phyloP scores from a whole-genome alignment of 2,888 invertebrate species.

The Diogma glabrata region DNA sequence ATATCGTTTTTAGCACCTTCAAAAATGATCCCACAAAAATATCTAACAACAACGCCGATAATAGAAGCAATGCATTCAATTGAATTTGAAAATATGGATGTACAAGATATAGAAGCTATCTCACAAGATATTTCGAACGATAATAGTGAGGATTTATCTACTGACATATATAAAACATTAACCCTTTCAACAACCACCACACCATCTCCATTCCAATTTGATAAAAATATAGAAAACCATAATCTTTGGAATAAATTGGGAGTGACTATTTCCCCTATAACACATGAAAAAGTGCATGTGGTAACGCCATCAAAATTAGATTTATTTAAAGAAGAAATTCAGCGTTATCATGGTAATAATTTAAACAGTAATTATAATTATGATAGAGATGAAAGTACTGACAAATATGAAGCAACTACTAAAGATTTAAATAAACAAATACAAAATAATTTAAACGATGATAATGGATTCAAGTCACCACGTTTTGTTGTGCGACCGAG shows the following conservation, averaged over 20 bases:
- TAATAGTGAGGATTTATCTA: background rate
- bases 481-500: constrained; percentile 47
- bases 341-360: too few relatives aligned
- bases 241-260: constrained; percentile 53
- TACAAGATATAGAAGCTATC: background rate
- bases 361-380: constrained; percentile 8
- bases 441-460: constrained; percentile 18
- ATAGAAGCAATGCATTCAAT: constrained; percentile 29
- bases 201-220: constrained; percentile 16
- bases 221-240: too few relatives aligned
- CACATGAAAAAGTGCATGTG: constrained; percentile 70
- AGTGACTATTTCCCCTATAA: constrained; percentile 61
- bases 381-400: constrained; percentile 3
- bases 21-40: constrained; percentile 68
- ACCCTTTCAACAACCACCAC: constrained; percentile 16
- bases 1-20: constrained; percentile 48
- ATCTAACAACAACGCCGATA: constrained; percentile 51
- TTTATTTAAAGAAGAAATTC: too few relatives aligned
- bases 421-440: constrained; percentile 18
- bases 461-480: constrained; percentile 29
- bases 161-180: background rate
- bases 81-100: background rate
- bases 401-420: too few relatives aligned
- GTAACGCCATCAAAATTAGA: constrained; percentile 58
- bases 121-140: background rate